Conservation (phyloP, 2,888 invertebrate genomes). For the Dicyrtoma fusca region DNA sequence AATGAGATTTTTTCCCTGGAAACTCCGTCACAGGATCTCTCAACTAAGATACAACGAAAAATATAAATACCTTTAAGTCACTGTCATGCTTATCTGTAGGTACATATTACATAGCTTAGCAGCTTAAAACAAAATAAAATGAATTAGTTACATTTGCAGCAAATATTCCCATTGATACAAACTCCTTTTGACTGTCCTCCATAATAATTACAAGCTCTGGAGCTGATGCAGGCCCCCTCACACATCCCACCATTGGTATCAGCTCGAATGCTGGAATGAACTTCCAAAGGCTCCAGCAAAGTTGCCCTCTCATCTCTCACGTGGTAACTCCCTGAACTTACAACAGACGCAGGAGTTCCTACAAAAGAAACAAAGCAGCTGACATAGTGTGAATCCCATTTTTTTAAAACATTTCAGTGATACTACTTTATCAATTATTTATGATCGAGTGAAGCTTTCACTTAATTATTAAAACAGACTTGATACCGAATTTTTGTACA, state of each 20-base stretch:
- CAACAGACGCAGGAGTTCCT: not conserved
- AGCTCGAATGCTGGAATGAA: not conserved
- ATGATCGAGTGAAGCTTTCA: too few species aligned
- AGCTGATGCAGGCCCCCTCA: conserved; percentile 51
- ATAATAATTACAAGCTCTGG: conserved; percentile 49
- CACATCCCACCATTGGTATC: conserved; percentile 35
- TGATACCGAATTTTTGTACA: too few species aligned
- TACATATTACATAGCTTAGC: too few species aligned
- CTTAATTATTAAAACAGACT: too few species aligned
- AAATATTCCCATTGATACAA: conserved; percentile 50
- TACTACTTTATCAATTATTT: too few species aligned
- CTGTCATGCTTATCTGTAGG: too few species aligned
- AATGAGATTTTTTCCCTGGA: conserved; percentile 58
- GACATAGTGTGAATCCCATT: too few species aligned
- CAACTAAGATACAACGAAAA: conserved; percentile 52
- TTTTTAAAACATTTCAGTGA: too few species aligned
- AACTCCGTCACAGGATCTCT: conserved; percentile 58
- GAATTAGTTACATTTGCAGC: conserved; percentile 48
- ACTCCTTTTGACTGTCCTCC: conserved; percentile 43
- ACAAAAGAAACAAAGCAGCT: not conserved
- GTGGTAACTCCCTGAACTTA: not conserved
- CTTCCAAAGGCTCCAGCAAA: conserved; percentile 24
- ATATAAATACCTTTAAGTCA: not conserved
- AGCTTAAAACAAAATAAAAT: not conserved
- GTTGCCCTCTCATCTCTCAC: conserved; percentile 18